These are phyloP conservation scores for Chlorodrepanis virens DNA, from an alignment of 2,113 vertebrate genomes.

Conservation along the genomic window DNA sequence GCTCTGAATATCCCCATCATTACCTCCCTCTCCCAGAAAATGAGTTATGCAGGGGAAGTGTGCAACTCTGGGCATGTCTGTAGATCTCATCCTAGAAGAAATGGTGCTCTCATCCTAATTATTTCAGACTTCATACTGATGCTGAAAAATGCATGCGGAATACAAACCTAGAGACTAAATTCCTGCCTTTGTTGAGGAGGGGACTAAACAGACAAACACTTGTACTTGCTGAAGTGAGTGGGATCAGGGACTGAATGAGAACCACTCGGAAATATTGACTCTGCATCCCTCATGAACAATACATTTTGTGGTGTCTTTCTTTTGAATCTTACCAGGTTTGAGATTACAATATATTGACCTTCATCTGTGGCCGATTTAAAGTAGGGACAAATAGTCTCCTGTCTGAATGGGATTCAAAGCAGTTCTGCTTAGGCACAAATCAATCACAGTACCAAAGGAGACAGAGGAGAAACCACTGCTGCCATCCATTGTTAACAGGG, in stretches of 20 bases:
- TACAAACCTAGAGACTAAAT: neutral
- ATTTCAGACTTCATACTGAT: neutral
- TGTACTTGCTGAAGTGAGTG: neutral
- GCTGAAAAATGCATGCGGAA: neutral
- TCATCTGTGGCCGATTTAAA: neutral
- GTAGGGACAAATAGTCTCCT: neutral
- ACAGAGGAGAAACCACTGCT: neutral
- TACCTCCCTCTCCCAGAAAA: neutral
- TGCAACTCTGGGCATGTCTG: neutral
- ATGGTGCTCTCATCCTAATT: neutral
- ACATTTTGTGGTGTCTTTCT: neutral
- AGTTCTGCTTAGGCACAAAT: neutral
- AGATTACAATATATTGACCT: neutral
- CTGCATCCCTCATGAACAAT: neutral
- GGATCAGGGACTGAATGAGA: neutral
- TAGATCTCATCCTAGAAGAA: neutral
- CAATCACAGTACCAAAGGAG: neutral
- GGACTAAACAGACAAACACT: neutral
- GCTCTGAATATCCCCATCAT: neutral
- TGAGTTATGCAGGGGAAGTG: neutral
- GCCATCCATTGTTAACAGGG: neutral
- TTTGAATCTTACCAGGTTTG: neutral
- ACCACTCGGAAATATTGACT: neutral
- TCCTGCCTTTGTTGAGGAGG: neutral
- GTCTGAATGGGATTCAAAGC: neutral